Evolutionary conservation across 2,113 vertebrate species (phyloP).

Genomic region (Sapayoa aenigma): DNA sequence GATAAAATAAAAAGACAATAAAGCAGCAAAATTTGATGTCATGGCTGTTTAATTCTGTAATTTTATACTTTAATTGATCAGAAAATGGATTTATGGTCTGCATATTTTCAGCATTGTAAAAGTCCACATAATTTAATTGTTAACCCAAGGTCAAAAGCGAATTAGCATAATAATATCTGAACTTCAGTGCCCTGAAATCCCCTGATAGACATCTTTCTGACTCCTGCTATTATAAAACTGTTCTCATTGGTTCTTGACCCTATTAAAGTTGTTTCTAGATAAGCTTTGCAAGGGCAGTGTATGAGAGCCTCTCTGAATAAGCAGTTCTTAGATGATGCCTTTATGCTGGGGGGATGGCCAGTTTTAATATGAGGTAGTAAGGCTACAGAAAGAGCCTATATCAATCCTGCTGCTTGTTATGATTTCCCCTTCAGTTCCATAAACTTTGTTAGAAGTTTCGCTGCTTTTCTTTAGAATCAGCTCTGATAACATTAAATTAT

Average conservation of each 20-base stretch:
- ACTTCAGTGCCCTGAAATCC: neutral
- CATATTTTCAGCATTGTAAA: neutral
- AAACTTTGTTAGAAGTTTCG: neutral
- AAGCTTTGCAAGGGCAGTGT: neutral
- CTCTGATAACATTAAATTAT: neutral
- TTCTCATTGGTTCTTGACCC: neutral
- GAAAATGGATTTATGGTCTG: neutral
- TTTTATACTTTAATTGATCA: conserved; percentile 1
- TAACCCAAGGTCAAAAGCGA: neutral
- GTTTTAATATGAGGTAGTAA: neutral
- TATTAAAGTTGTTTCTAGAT: neutral
- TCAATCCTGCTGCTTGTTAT: neutral
- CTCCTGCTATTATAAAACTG: neutral
- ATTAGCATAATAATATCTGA: neutral
- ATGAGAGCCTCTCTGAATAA: neutral
- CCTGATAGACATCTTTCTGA: neutral
- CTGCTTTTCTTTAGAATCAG: neutral
- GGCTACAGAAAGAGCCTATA: neutral
- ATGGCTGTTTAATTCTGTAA: neutral
- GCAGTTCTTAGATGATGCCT: neutral
- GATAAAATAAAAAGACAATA: neutral
- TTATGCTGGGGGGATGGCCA: neutral
- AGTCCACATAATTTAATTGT: neutral
- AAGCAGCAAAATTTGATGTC: neutral
- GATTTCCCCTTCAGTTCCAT: neutral